Evolutionary conservation across 2,797 vertebrate genomes (phyloP).

Genomic region (Sarcophilus harrisii): DNA sequence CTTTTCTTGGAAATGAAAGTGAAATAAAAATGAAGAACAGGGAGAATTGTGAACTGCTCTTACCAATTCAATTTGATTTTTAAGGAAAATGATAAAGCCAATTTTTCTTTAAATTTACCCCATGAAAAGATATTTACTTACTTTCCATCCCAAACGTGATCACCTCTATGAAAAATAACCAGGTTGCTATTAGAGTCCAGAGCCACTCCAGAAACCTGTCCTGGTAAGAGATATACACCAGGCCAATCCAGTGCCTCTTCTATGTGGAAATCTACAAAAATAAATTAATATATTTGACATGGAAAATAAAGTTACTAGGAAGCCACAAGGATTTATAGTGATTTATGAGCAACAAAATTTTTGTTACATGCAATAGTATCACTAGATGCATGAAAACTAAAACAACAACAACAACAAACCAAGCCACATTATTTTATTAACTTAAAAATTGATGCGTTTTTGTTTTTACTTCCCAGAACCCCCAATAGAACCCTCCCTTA

Average conservation of each 20-base stretch:
- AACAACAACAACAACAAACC: slow-evolving; percentile 33
- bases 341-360: slow-evolving; percentile 5
- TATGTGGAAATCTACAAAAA: slow-evolving; percentile 89
- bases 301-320: slow-evolving; percentile 5
- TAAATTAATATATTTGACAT: slow-evolving; percentile 47
- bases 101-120: slow-evolving; percentile 35
- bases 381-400: slow-evolving; percentile 53
- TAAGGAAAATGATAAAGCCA: background rate
- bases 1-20: background rate
- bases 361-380: slow-evolving; percentile 66
- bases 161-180: slow-evolving; percentile 96
- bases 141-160: slow-evolving; percentile 93
- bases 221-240: slow-evolving; percentile 89
- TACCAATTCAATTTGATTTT: background rate
- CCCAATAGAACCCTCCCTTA: background rate
- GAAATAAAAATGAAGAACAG: slow-evolving; percentile 36
- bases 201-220: slow-evolving; percentile 96
- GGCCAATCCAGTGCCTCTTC: slow-evolving; percentile 92
- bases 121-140: slow-evolving; percentile 84
- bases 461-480: background rate
- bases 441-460: background rate
- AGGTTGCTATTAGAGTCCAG: slow-evolving; percentile 92
- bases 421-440: slow-evolving; percentile 36
- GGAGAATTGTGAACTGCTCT: background rate
- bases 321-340: background rate